Evolutionary conservation across 2,113 vertebrate species (phyloP).

Genomic region (Nesospiza acunhae): DNA sequence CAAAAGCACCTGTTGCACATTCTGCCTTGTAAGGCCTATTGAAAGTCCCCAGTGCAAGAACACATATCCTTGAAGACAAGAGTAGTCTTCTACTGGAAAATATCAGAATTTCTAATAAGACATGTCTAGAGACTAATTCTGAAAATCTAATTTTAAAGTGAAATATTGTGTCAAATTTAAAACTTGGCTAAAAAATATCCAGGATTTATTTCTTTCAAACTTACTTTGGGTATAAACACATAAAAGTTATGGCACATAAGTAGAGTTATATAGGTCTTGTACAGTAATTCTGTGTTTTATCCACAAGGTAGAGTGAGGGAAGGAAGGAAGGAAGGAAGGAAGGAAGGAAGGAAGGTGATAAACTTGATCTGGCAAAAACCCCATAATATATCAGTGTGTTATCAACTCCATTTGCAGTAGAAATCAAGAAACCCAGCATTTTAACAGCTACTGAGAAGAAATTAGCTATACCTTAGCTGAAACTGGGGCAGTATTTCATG

Average conservation of each 20-base stretch:
- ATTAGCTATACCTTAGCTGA: neutral
- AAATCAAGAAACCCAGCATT: neutral
- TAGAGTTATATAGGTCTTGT: neutral
- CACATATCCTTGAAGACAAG: neutral
- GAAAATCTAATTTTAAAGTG: neutral
- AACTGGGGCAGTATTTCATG: neutral
- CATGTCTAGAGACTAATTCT: neutral
- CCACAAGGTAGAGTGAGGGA: neutral
- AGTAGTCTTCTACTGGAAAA: neutral
- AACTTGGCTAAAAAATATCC: neutral
- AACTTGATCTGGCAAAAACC: neutral
- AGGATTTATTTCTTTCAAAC: neutral
- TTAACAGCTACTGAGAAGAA: too few species aligned
- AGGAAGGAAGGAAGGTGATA: rapidly evolving
- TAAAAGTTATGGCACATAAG: neutral
- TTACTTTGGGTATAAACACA: neutral
- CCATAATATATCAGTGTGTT: neutral
- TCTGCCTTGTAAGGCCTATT: neutral
- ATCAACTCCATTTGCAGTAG: neutral
- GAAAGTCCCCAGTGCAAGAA: neutral
- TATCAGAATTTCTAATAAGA: neutral
- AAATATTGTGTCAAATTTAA: neutral
- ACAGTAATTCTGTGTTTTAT: neutral
- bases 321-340: too few species aligned
- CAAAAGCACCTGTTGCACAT: neutral